These are phyloP conservation scores for Salmo trutta DNA, from an alignment of 2,797 vertebrate genomes.

Conservation along the genomic window DNA sequence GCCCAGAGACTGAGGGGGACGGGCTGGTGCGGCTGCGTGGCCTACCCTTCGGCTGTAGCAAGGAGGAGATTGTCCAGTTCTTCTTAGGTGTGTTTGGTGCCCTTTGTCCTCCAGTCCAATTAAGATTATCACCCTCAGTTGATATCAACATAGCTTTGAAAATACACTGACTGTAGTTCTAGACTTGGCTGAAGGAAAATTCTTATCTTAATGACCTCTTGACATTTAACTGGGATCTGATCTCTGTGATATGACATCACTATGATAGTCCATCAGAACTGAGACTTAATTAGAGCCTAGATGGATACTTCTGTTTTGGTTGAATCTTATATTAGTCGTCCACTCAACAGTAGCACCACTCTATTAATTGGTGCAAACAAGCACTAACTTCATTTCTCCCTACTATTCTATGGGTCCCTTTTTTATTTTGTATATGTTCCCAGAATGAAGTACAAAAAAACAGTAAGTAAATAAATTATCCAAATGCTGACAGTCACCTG, in stretches of 20 bases:
- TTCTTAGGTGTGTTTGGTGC: conserved; percentile 82
- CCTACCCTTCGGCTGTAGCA: conserved; percentile 91
- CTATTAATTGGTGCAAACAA: not conserved
- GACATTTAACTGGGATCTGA: not conserved
- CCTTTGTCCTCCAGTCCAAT: not conserved
- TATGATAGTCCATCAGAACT: not conserved
- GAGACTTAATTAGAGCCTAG: not conserved
- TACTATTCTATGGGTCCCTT: not conserved
- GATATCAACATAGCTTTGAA: not conserved
- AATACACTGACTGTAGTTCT: not conserved
- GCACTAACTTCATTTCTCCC: not conserved
- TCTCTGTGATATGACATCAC: not conserved
- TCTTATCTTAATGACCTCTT: not conserved
- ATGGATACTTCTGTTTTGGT: not conserved
- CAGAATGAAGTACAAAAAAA: not conserved
- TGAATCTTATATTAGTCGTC: not conserved
- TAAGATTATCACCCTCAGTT: not conserved
- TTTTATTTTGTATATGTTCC: not conserved
- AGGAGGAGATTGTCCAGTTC: conserved; percentile 92
- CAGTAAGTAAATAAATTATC: conserved; percentile 21
- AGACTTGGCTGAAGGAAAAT: not conserved
- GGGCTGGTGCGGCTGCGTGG: conserved; percentile 90
- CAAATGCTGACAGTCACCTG: conserved; percentile 22
- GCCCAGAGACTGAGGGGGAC: conserved; percentile 88
- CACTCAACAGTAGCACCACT: not conserved